A percentile compares a stretch with the other conserved stretches of the same genome.
Conservation (phyloP, 2,113 vertebrate genomes). For the Platycercus adscitus region DNA sequence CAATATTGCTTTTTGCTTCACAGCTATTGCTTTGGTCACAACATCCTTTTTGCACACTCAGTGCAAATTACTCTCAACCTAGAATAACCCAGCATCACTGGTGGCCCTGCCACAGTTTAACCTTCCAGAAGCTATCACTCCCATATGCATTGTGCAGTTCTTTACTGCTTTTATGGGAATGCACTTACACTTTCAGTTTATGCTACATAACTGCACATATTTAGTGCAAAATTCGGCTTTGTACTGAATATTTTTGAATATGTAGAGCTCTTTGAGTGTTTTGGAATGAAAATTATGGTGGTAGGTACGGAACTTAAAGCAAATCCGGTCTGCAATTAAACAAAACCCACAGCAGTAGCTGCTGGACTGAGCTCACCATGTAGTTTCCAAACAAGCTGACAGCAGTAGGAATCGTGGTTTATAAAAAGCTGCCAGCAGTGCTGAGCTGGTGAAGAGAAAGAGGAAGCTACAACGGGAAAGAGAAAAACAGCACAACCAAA, state of each 20-base stretch:
- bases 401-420: constrained; percentile 73
- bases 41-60: not conserved
- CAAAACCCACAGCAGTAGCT: constrained; percentile 30
- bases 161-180: not conserved
- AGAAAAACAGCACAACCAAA: constrained; percentile 61
- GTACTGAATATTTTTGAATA: not conserved
- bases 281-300: not conserved
- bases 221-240: not conserved
- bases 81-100: not conserved
- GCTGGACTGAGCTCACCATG: constrained; percentile 44
- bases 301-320: not conserved
- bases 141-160: not conserved
- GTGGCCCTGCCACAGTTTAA: not conserved
- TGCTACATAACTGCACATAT: not conserved
- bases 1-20: not conserved
- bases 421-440: constrained; percentile 74
- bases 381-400: constrained; percentile 71
- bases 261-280: not conserved
- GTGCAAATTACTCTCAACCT: not conserved
- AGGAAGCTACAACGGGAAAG: constrained; percentile 67
- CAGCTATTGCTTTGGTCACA: not conserved
- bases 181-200: not conserved
- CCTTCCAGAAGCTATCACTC: not conserved
- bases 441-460: constrained; percentile 77
- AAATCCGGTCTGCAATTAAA: not conserved